Percentiles rank a stretch among this genome's conserved stretches.
phyloP scores from a whole-genome alignment of 1,140 invertebrate genomes.

The Bathynomus jamesi region DNA sequence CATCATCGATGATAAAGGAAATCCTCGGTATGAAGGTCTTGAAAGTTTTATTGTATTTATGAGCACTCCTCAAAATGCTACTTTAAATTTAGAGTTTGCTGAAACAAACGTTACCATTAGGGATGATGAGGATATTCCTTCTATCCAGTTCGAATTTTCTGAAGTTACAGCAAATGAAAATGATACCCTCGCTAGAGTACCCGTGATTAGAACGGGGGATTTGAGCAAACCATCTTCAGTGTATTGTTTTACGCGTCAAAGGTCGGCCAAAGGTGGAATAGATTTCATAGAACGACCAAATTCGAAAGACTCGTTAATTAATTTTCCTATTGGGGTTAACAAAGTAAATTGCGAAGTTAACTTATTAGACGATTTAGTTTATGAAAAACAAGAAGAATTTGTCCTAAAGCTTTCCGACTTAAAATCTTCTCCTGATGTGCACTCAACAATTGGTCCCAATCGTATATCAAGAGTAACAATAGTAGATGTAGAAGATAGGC shows the following conservation, averaged over 20 bases:
- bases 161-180: slow-evolving; percentile 42
- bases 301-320: slow-evolving; percentile 43
- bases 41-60: slow-evolving; percentile 26
- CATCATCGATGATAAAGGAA: slow-evolving; percentile 27
- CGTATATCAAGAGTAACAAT: slow-evolving; percentile 45
- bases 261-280: slow-evolving; percentile 41
- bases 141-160: slow-evolving; percentile 42
- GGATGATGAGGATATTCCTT: slow-evolving; percentile 23
- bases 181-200: slow-evolving; percentile 40
- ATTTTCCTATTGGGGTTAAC: slow-evolving; percentile 43
- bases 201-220: slow-evolving; percentile 43
- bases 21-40: slow-evolving; percentile 24
- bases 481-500: slow-evolving; percentile 39
- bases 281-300: slow-evolving; percentile 46
- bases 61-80: slow-evolving; percentile 25
- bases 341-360: slow-evolving; percentile 40
- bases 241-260: slow-evolving; percentile 46
- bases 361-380: slow-evolving; percentile 45
- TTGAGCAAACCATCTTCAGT: slow-evolving; percentile 40
- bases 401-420: slow-evolving; percentile 42
- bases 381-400: slow-evolving; percentile 46
- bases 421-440: slow-evolving; percentile 34
- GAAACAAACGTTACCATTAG: slow-evolving; percentile 25
- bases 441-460: slow-evolving; percentile 39
- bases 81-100: slow-evolving; percentile 5